phyloP scores from a whole-genome alignment of 2,888 invertebrate species.

The Diarsia mendica region DNA sequence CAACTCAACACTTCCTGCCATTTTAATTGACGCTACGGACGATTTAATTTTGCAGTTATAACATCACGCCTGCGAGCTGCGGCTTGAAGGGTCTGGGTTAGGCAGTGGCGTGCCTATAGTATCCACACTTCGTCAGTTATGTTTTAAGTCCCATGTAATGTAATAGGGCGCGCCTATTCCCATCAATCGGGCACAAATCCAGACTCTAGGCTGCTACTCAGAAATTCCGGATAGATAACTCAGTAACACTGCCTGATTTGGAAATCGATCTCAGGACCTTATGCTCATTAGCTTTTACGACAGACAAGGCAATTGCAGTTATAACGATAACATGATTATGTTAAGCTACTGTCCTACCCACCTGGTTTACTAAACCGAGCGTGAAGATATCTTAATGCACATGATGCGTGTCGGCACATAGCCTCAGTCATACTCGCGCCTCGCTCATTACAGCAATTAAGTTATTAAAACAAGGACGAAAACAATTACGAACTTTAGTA shows the following conservation, averaged over 20 bases:
- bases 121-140: background rate
- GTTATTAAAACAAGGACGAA: conserved; percentile 49
- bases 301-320: background rate
- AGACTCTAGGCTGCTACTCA: background rate
- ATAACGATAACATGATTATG: background rate
- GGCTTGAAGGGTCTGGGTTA: too few relatives aligned
- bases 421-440: conserved; percentile 26
- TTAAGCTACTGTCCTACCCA: conserved; percentile 1
- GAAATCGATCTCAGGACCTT: background rate
- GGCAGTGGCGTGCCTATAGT: background rate
- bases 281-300: background rate
- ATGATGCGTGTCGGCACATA: conserved; percentile 46
- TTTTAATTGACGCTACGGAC: conserved; percentile 7
- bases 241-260: background rate
- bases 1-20: conserved; percentile 35
- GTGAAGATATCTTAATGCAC: conserved; percentile 30
- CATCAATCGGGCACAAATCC: too few relatives aligned
- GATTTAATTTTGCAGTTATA: conserved; percentile 10
- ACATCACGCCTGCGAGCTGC: background rate
- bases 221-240: background rate
- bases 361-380: conserved; percentile 12
- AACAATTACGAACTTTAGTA: conserved; percentile 18
- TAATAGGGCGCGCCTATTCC: background rate
- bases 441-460: conserved; percentile 27
- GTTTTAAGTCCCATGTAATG: background rate